Evolutionary conservation across 2,888 invertebrate genomes (phyloP).

Genomic region (Idaea biselata): DNA sequence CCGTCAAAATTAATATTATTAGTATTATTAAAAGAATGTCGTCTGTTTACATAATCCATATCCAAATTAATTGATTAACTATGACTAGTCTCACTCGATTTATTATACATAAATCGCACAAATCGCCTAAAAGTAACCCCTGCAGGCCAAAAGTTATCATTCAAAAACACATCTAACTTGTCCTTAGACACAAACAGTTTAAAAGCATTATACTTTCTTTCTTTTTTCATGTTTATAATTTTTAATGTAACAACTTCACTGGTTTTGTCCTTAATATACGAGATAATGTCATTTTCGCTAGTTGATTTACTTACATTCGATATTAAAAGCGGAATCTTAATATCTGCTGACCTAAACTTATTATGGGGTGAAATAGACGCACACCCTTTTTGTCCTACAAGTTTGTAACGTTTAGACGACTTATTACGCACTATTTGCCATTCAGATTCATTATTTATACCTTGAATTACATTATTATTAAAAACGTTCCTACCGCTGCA

Average conservation of each 20-base stretch:
- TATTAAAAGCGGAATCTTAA: constrained; percentile 8
- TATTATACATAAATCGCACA: background rate
- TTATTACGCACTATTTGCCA: constrained; percentile 6
- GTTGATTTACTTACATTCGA: constrained; percentile 1
- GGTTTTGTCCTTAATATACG: constrained; percentile 2
- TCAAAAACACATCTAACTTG: no score
- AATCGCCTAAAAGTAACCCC: constrained; percentile 3
- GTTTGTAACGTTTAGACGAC: constrained; percentile 3
- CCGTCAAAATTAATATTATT: no score
- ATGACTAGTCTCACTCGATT: no score
- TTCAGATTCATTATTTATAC: constrained; percentile 1
- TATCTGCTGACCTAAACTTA: constrained; percentile 6
- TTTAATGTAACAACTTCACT: constrained; percentile 3
- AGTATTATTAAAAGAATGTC: no score
- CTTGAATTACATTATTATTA: no score
- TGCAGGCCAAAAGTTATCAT: constrained; percentile 3
- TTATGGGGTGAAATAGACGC: background rate
- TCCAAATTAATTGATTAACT: no score
- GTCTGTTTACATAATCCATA: no score
- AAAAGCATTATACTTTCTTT: constrained; percentile 7
- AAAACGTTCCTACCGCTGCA: no score
- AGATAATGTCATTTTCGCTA: constrained; percentile 1
- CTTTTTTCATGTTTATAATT: constrained; percentile 7
- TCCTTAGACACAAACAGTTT: constrained; percentile 7
- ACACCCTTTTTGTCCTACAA: constrained; percentile 9